phyloP scores from a whole-genome alignment of 2,797 vertebrate species.

The Phalanger gymnotis region DNA sequence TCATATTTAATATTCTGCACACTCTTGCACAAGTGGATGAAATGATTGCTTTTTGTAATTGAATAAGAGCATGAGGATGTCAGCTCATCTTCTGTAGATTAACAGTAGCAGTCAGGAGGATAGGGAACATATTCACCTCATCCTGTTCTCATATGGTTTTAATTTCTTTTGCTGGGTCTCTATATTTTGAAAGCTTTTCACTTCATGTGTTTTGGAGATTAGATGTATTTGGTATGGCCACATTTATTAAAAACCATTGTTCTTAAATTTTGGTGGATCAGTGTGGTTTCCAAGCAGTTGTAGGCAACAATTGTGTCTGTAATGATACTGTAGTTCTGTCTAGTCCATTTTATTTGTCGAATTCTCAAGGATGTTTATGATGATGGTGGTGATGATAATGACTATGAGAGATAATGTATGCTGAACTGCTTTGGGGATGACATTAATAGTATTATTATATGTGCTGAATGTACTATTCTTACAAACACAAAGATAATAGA shows the following conservation, averaged over 20 bases:
- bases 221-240: background rate
- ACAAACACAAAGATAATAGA: conserved; percentile 77
- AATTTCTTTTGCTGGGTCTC: background rate
- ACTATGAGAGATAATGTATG: background rate
- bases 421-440: background rate
- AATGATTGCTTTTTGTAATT: background rate
- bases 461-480: conserved; percentile 60
- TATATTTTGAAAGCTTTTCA: background rate
- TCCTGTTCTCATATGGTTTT: background rate
- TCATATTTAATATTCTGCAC: background rate
- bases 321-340: background rate
- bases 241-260: background rate
- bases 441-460: conserved; percentile 52
- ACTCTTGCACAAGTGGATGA: background rate
- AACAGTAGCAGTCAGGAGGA: background rate
- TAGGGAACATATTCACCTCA: background rate
- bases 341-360: background rate
- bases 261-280: background rate
- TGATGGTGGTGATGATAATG: background rate
- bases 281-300: background rate
- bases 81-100: background rate
- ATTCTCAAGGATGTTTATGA: background rate
- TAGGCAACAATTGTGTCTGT: background rate
- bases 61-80: background rate
- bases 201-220: background rate